Conservation (phyloP, 2,888 invertebrate species). For the Drosophila meridiana region DNA sequence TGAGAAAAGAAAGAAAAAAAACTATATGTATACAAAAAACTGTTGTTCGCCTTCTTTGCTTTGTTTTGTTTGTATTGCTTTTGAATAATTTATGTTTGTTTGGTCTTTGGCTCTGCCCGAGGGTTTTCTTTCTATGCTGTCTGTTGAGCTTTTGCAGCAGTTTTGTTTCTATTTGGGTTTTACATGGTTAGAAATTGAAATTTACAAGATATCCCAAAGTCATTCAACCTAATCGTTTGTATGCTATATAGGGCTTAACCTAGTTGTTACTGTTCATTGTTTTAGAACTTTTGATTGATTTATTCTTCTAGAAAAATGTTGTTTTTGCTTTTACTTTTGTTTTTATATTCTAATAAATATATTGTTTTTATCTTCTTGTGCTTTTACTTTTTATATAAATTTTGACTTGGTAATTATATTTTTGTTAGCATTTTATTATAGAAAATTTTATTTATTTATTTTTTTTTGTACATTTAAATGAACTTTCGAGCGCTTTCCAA, state of each 20-base stretch:
- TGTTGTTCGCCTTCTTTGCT: constrained; percentile 17
- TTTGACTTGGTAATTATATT: not conserved
- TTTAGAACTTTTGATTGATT: constrained; percentile 29
- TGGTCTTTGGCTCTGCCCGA: constrained; percentile 31
- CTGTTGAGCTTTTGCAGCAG: constrained; percentile 26
- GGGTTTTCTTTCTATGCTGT: constrained; percentile 29
- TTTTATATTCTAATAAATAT: constrained; percentile 21
- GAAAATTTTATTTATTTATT: no score
- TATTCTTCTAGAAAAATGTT: constrained; percentile 13
- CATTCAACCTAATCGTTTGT: constrained; percentile 70
- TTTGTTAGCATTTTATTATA: not conserved
- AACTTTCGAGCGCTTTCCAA: no score
- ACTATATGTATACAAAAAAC: constrained; percentile 8
- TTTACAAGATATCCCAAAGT: constrained; percentile 53
- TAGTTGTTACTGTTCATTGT: constrained; percentile 42
- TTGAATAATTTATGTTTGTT: constrained; percentile 50
- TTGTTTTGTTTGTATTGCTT: constrained; percentile 38
- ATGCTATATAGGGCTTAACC: constrained; percentile 47
- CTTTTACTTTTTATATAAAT: not conserved
- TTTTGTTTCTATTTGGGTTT: not conserved
- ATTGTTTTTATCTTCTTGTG: not conserved
- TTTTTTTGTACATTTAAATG: no score
- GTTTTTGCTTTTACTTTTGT: constrained; percentile 51
- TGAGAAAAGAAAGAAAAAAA: constrained; percentile 32
- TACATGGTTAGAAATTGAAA: constrained; percentile 66